Percentiles rank a stretch among this genome's conserved stretches.
Conservation (phyloP, 2,888 invertebrate genomes). For the Lasioglossum figueresi region DNA sequence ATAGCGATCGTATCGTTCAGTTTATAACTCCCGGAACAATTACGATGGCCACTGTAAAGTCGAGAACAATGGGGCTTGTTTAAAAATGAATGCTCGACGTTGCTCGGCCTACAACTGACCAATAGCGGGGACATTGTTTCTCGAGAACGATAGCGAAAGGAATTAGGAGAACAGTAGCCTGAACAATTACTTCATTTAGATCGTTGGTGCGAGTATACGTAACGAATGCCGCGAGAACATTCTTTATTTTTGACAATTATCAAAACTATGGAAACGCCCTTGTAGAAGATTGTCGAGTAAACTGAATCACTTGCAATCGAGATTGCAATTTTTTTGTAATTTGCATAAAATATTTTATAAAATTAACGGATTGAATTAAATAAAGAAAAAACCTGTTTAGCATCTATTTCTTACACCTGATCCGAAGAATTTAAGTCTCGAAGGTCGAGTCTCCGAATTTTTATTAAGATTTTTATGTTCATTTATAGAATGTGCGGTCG, state of each 20-base stretch:
- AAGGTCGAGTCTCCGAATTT: neutral
- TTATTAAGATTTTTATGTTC: neutral
- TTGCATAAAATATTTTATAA: too few relatives aligned
- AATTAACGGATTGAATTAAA: too few relatives aligned
- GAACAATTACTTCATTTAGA: neutral
- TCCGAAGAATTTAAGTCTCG: neutral
- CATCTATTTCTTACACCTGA: neutral
- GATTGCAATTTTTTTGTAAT: too few relatives aligned
- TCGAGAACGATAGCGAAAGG: neutral
- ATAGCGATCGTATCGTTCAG: neutral
- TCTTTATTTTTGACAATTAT: neutral
- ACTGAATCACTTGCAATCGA: too few relatives aligned
- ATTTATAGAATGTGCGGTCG: neutral
- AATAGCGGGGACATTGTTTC: neutral
- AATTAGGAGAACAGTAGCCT: neutral
- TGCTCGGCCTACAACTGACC: neutral
- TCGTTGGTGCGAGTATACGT: neutral
- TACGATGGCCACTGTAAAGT: constrained; percentile 16
- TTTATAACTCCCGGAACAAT: constrained; percentile 18
- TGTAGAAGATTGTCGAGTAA: neutral
- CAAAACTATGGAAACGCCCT: neutral
- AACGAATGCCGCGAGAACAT: too few relatives aligned
- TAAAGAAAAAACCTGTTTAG: neutral
- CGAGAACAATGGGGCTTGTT: constrained; percentile 36
- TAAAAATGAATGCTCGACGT: neutral